Evolutionary conservation across 2,888 invertebrate species (phyloP), one percentile per base, ranked within the genome.

Genomic region (Platycheirus albimanus): DNA sequence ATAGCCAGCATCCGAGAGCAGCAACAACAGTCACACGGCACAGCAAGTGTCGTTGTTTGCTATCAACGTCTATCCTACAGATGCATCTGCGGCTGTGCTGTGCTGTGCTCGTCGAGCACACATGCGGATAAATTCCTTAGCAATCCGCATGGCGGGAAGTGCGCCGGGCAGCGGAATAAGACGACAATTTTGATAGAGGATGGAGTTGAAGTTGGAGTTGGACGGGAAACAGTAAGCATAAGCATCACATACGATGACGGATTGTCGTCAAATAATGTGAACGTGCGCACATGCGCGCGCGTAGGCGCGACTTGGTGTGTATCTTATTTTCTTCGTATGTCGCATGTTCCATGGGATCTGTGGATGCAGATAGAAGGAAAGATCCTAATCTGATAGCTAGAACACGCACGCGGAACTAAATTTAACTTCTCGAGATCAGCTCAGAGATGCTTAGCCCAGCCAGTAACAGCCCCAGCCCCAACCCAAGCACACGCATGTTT

Each of bases 21-120:
- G 17, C 36, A 33, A 33, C 10, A 36, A 38, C 36, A 67, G 28
- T 49, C 72, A 52, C 49, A 56, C 51, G 43, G 61, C 77, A 69
- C 72, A 83, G 83, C 83, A 83, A 83, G 83, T 83, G 78, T 83
- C 83, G 83, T 83, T 74, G 83, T 78, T 78, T 71, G 81, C 81
- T 72, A 77, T 81, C 81, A 77, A 77, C 77, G 49, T 71, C n/a
- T n/a, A 78, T 78, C 56, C 67, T 69, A 43, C 63, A 67, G 78
- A 74, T 83, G 67, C 78, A 78, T 78, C 78, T 78, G 71, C 47
- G 10, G 8, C 30, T 33, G 30, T 8, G 66, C 49, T 15, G 43
- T 58, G 56, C 61, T 52, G 11, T 19, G 30, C n/a, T n/a, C 70
- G 58, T 54, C 45, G 61, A 51, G 70, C 74, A 63, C 69, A 76